Evolutionary conservation across 2,797 vertebrate species (phyloP), one percentile per base, ranked within the genome.

Genomic region (Pachyuromys duprasi): DNA sequence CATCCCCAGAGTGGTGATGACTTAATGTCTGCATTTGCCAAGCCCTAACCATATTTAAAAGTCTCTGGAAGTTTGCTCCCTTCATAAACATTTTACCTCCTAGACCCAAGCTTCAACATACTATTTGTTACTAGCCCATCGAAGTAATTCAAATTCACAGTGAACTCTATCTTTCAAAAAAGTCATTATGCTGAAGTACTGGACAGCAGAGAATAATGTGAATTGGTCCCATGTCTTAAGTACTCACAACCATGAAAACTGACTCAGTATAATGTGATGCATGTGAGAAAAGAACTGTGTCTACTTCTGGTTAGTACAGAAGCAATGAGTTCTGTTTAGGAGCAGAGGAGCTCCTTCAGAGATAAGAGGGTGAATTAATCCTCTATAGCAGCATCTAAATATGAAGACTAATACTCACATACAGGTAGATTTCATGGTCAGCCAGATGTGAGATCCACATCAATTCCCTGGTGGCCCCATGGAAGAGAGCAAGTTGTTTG

Each of bases 1-100:
- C 4, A 75, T 87, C n/a, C 88, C n/a, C 3, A 76, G 78, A 93
- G 95, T 67, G 62, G 86, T 55, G 57, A 82, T 67, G 49, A 90
- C 91, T 96, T 94, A 88, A 89, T 70, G 95, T 80, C 33, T 86
- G 65, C 75, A 92, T 70, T 89, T 70, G 96, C 63, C 75, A 94
- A 95, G 5, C 39, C 67, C 57, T 89, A 82, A 60, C 14, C 84
- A 3, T 31, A 93, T 83, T 67, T 90, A 45, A 97, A 96, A 97
- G 28, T 18, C 63, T 89, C 18, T 78, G 36, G 86, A 6, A 84
- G 53, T 92, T 57, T 80, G 17, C 36, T 81, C 62, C 60, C 57
- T 14, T 90, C 69, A 63, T 89, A 36, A 67, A 95, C 90, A 62
- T 80, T 88, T 79, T 78, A 62, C 62, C 39, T 79, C 13, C 60